Evolutionary conservation across 2,888 invertebrate genomes (phyloP), one percentile per base, ranked within the genome.

Genomic region (Cataglyphis livida): DNA sequence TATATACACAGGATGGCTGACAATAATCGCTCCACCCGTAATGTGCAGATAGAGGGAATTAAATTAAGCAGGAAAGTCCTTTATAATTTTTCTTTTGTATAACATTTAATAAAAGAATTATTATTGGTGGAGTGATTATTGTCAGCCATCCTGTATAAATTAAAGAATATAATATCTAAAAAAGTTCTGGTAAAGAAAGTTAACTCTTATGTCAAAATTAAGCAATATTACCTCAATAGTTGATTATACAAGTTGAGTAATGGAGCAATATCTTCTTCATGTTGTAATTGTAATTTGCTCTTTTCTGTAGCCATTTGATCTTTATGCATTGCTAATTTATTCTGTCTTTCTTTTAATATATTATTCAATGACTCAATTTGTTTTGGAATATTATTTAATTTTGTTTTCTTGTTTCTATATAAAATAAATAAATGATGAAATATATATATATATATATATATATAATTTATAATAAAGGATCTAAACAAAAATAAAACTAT

Each of bases 261-360:
- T 21, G 82, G 74, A 12, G 64, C 12, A 0, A 92, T 78, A 38
- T 88, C 84, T 74, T 90, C 74, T 21, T 92, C 84, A 38, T 59
- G 85, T 18, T 89, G 84, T 0, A 44, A 59, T 10, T 81, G 83
- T 21, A 86, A 9, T 41, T 87, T 71, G 18, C 87, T 75, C 12
- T 84, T 38, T 68, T 91, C 88, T n/a, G 18, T 48, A 1, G 82
- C 48, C 51, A 84, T 62, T 1, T 86, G 70, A 59, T 82, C 68
- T 7, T 88, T 70, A 6, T 88, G 73, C 64, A 65, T 68, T 28
- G 64, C 41, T 51, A 86, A 51, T 65, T 71, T 81, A 32, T 64
- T 81, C 38, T 87, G 75, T 9, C 74, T 57, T 64, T 85, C 66
- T 3, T 41, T 54, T 15, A 83, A 41, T 12, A 51, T 25, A 5